Evolutionary conservation across 2,797 vertebrate genomes (phyloP), one percentile per base, ranked within the genome.

Genomic region (Alfaro cultratus): DNA sequence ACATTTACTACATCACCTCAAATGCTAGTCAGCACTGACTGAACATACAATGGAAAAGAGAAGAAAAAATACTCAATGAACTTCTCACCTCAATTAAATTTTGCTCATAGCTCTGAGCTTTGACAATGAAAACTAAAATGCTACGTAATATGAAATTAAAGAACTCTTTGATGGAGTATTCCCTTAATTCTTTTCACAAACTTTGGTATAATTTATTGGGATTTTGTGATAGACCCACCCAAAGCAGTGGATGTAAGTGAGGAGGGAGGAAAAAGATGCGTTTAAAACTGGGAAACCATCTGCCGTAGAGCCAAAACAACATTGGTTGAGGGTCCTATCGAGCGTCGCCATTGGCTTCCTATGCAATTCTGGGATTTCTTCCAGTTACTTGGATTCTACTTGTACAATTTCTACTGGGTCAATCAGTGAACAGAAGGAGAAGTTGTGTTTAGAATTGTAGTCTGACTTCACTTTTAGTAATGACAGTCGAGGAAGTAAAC

Each of bases 11-110:
- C 73, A 1, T 31, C 68, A 4, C 29, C 39, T 74, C 71, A 76
- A 64, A 72, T 46, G 51, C 77, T 43, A 60, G 39, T 5, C 45
- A 72, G 31, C 77, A 1, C 41, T 55, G 72, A 39, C 64, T 68
- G 2, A 46, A 36, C 29, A 41, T 51, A 36, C 13, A 72, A 36
- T 9, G 5, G 36, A 45, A 41, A 60, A 23, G 55, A 43, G 18
- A 45, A 31, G 2, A 34, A n/a, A 34, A 31, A 72, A 41, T 60
- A 41, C 57, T 68, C 49, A 57, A 29, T 18, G 70, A 55, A 46
- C 60, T 73, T 45, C 41, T n/a, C 23, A 71, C 9, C 45, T 49
- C 47, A 60, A 34, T 34, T 29, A 43, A 10, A 71, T 60, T 39
- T 18, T 53, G 60, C 57, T 78, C 49, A 64, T 16, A 55, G 9